phyloP scores from a whole-genome alignment of 2,113 vertebrate genomes.

The Podilymbus podiceps region DNA sequence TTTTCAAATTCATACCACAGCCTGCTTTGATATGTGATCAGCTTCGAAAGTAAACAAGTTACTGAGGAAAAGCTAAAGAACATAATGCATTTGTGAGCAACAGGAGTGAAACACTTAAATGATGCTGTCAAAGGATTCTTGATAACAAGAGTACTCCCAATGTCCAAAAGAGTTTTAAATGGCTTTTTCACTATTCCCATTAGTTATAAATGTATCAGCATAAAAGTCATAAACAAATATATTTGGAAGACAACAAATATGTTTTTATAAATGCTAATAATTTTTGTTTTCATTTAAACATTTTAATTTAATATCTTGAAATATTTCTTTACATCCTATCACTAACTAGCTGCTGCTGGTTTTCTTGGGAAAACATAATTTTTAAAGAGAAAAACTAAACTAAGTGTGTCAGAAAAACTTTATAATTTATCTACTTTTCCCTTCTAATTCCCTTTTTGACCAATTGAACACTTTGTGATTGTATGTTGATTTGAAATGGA shows the following conservation, averaged over 20 bases:
- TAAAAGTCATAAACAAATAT: not conserved
- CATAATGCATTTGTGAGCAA: not conserved
- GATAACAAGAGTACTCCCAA: not conserved
- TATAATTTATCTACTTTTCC: not conserved
- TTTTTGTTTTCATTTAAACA: not conserved
- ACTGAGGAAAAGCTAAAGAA: not conserved
- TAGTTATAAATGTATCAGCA: not conserved
- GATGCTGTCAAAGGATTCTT: not conserved
- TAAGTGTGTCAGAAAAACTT: not conserved
- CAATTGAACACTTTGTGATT: not conserved
- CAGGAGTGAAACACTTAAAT: not conserved
- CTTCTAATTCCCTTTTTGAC: not conserved
- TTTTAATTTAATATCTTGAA: not conserved
- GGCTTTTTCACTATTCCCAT: not conserved
- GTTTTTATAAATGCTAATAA: not conserved
- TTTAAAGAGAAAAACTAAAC: not conserved
- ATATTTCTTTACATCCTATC: not conserved
- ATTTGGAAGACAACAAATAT: accelerated
- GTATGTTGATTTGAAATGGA: not conserved
- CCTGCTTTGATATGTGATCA: not conserved
- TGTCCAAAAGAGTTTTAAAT: not conserved
- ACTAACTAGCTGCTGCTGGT: not conserved
- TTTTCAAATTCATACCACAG: not conserved
- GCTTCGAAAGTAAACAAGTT: not conserved
- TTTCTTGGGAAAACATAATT: not conserved